These are phyloP conservation scores for Carpatolechia fugitivella DNA, from an alignment of 2,888 invertebrate species.

Conservation along the genomic window DNA sequence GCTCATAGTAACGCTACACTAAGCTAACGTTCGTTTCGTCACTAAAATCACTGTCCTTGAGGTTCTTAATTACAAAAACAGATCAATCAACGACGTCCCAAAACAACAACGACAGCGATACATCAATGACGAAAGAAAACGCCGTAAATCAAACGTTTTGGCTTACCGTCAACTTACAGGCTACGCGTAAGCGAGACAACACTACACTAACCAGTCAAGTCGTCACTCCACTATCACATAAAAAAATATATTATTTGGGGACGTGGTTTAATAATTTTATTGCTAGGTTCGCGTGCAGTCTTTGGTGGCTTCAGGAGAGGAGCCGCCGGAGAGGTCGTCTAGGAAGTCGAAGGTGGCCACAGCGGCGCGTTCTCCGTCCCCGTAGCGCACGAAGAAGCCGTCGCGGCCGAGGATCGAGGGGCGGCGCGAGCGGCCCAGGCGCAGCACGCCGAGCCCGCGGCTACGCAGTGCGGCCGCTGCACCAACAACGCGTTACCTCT, in stretches of 20 bases:
- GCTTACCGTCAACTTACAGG: conserved; percentile 31
- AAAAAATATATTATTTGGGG: conserved; percentile 64
- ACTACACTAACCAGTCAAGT: conserved; percentile 23
- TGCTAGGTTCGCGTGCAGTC: conserved; percentile 65
- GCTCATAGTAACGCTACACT: conserved; percentile 50
- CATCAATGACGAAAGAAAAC: not conserved
- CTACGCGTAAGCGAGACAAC: conserved; percentile 50
- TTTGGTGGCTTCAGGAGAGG: conserved; percentile 67
- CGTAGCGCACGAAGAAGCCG: conserved; percentile 88
- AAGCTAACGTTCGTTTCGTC: conserved; percentile 19
- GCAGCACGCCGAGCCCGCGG: conserved; percentile 77
- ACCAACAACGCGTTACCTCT: conserved; percentile 49
- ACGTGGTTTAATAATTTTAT: conserved; percentile 44
- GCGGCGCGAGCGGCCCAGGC: conserved; percentile 72
- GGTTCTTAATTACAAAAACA: conserved; percentile 5
- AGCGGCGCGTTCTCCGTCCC: conserved; percentile 87
- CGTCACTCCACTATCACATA: conserved; percentile 47
- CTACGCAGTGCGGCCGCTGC: conserved; percentile 81
- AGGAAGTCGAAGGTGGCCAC: conserved; percentile 90
- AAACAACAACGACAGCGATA: not conserved
- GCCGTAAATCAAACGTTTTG: not conserved
- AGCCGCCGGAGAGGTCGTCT: conserved; percentile 80
- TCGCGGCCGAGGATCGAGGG: conserved; percentile 87
- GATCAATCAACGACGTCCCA: not conserved
- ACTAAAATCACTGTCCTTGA: conserved; percentile 1